Conservation (phyloP, 2,113 vertebrate genomes). For the Polypterus bichir region DNA sequence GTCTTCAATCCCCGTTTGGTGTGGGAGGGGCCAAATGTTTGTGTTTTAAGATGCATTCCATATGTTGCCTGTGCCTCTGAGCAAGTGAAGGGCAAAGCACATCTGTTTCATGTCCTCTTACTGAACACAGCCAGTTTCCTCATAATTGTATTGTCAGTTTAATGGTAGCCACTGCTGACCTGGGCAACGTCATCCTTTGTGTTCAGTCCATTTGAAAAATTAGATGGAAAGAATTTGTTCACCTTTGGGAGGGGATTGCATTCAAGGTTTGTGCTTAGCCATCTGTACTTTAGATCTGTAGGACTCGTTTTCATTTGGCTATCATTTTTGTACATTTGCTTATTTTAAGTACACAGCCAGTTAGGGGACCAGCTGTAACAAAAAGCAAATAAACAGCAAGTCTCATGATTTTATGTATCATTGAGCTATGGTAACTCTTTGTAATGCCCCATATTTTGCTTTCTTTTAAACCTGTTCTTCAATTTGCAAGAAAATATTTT, state of each 20-base stretch:
- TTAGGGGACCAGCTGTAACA: too few relatives aligned
- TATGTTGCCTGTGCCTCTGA: neutral
- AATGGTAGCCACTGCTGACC: neutral
- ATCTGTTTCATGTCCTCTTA: neutral
- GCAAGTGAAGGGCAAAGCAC: neutral
- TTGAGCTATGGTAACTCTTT: too few relatives aligned
- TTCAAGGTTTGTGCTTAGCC: neutral
- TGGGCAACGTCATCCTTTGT: conserved; percentile 1
- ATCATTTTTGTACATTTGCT: too few relatives aligned
- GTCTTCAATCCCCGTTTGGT: too few relatives aligned
- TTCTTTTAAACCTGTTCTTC: too few relatives aligned
- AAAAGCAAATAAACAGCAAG: too few relatives aligned
- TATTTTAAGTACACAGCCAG: too few relatives aligned
- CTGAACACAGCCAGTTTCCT: neutral
- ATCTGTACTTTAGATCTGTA: too few relatives aligned
- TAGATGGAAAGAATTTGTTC: neutral
- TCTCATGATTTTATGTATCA: too few relatives aligned
- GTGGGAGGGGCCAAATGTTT: neutral
- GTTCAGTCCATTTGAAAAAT: neutral
- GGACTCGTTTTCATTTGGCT: too few relatives aligned
- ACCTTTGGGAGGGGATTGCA: neutral
- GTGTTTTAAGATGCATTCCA: neutral
- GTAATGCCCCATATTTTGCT: too few relatives aligned
- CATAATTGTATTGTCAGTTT: conserved; percentile 1
- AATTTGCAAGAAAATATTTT: too few relatives aligned